phyloP scores from a whole-genome alignment of 2,113 vertebrate species.

The Oxyura jamaicensis region DNA sequence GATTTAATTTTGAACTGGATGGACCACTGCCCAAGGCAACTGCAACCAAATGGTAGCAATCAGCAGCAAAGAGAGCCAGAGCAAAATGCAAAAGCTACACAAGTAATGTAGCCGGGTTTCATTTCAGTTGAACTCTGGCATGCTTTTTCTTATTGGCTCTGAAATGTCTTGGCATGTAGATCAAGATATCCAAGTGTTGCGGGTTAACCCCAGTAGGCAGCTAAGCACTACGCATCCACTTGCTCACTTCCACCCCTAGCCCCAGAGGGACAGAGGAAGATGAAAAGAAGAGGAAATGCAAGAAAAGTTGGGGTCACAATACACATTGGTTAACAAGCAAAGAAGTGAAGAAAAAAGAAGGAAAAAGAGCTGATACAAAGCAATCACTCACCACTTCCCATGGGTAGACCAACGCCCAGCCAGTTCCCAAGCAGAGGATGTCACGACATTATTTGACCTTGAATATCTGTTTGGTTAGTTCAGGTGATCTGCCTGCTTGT shows the following conservation, averaged over 20 bases:
- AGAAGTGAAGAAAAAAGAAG: neutral
- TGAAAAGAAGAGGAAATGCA: neutral
- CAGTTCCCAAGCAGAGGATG: neutral
- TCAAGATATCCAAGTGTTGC: neutral
- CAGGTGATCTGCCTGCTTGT: neutral
- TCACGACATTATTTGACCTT: neutral
- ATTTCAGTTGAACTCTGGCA: neutral
- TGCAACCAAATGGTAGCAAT: constrained; percentile 43
- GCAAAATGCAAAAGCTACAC: neutral
- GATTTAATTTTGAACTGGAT: constrained; percentile 26
- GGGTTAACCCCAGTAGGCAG: neutral
- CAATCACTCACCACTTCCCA: neutral
- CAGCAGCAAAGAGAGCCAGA: neutral
- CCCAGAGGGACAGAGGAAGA: neutral
- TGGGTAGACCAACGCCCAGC: neutral
- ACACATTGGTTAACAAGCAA: neutral
- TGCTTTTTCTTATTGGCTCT: constrained; percentile 1
- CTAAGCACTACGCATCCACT: neutral
- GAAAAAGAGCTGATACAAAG: neutral
- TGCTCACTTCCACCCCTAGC: neutral
- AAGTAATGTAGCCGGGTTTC: neutral
- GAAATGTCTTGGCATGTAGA: neutral
- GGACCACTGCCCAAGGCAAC: neutral
- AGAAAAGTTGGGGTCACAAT: neutral
- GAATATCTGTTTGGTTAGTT: neutral